Conservation (phyloP, 92 coral and sea anemone species). For the Plumapathes pennacea region DNA sequence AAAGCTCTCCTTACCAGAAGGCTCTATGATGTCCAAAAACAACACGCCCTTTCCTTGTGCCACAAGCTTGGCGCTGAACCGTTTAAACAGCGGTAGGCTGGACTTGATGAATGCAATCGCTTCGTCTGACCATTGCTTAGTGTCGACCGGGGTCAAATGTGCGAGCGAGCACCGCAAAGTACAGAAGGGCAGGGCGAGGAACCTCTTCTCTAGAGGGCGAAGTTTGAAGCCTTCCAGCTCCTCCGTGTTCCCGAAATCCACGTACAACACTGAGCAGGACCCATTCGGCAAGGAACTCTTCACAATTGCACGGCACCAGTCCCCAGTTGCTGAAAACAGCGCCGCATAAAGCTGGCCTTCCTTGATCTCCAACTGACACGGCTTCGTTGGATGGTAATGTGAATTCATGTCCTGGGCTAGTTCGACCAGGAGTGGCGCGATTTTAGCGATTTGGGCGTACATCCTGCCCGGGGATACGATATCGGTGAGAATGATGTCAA, state of each 20-base stretch:
- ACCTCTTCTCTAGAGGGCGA: slow-evolving; percentile 59
- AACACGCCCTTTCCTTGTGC: slow-evolving; percentile 34
- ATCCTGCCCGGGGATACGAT: slow-evolving; percentile 59
- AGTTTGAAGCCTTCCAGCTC: slow-evolving; percentile 37
- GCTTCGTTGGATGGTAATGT: slow-evolving; percentile 38
- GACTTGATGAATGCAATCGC: slow-evolving; percentile 54
- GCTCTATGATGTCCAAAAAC: slow-evolving; percentile 38
- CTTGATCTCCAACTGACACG: slow-evolving; percentile 16
- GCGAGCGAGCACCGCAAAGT: slow-evolving; percentile 75
- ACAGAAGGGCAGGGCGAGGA: slow-evolving; percentile 53
- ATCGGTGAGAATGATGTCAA: slow-evolving; percentile 63
- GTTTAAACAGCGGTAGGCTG: slow-evolving; percentile 38
- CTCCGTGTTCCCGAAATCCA: slow-evolving; percentile 84
- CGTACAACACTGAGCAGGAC: slow-evolving; percentile 41
- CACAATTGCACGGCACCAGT: slow-evolving; percentile 75
- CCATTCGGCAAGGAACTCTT: slow-evolving; percentile 36
- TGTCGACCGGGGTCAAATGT: slow-evolving; percentile 36
- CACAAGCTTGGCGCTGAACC: slow-evolving; percentile 25
- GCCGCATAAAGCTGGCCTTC: slow-evolving; percentile 70
- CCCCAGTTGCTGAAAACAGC: slow-evolving; percentile 25
- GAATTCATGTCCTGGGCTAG: slow-evolving; percentile 27
- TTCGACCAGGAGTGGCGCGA: slow-evolving; percentile 18
- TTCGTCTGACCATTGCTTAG: slow-evolving; percentile 52
- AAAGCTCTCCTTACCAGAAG: slow-evolving; percentile 26
- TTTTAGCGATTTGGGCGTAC: slow-evolving; percentile 64